Percentiles rank a stretch among this genome's conserved stretches.
phyloP scores from a whole-genome alignment of 1,140 invertebrate genomes.

The Drosophila kurseongensis region DNA sequence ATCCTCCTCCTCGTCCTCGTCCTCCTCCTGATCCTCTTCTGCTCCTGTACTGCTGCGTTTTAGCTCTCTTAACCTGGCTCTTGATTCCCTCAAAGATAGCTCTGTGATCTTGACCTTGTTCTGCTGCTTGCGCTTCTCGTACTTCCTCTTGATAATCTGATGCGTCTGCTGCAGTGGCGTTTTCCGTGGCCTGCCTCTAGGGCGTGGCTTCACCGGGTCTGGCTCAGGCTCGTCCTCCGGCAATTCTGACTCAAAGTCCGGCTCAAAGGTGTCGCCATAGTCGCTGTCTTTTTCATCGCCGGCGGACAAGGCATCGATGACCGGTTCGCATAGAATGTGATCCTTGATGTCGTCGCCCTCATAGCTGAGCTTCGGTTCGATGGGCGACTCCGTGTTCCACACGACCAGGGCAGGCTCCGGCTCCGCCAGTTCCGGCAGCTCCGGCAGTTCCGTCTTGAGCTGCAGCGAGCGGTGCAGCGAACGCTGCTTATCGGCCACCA shows the following conservation, averaged over 20 bases:
- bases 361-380: slow-evolving; percentile 52
- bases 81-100: slow-evolving; percentile 42
- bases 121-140: slow-evolving; percentile 35
- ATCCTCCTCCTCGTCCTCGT: neutral
- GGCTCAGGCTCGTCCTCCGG: slow-evolving; percentile 4
- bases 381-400: slow-evolving; percentile 61
- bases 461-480: slow-evolving; percentile 42
- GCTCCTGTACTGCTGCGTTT: slow-evolving; percentile 27
- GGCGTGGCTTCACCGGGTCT: slow-evolving; percentile 22
- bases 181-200: slow-evolving; percentile 31
- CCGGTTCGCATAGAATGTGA: slow-evolving; percentile 66
- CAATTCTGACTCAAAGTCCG: slow-evolving; percentile 14
- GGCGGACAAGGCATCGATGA: slow-evolving; percentile 58
- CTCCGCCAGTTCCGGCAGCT: slow-evolving; percentile 55
- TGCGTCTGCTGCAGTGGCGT: slow-evolving; percentile 33
- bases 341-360: slow-evolving; percentile 62
- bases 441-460: slow-evolving; percentile 57
- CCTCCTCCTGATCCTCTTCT: neutral
- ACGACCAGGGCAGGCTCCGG: slow-evolving; percentile 63
- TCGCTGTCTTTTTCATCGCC: slow-evolving; percentile 22
- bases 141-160: slow-evolving; percentile 39
- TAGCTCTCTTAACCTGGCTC: slow-evolving; percentile 50
- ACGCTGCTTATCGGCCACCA: slow-evolving; percentile 65
- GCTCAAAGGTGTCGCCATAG: slow-evolving; percentile 38
- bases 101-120: slow-evolving; percentile 13